Percentiles rank a stretch among this genome's conserved stretches.
Evolutionary conservation across 2,888 invertebrate genomes (phyloP).

Genomic region (Ceraclea dissimilis): DNA sequence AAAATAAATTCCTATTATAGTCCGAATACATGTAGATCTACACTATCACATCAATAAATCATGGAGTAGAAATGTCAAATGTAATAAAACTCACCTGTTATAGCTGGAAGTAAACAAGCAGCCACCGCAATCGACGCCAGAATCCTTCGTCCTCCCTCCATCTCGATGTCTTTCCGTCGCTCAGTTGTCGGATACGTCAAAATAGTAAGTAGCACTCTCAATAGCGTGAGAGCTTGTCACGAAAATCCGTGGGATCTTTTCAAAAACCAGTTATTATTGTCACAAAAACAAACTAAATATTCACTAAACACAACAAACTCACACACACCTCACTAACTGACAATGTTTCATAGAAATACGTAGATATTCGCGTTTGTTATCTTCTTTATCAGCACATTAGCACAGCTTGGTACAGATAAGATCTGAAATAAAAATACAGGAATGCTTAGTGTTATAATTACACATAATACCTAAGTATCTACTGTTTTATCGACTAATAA

Average conservation of each 20-base stretch:
- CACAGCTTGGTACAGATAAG: not conserved
- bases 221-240: not conserved
- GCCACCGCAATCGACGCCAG: not conserved
- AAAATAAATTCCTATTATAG: no score
- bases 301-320: not conserved
- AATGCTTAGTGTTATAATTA: no score
- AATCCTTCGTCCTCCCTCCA: not conserved
- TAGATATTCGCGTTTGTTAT: not conserved
- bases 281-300: not conserved
- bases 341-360: not conserved
- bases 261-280: not conserved
- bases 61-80: no score
- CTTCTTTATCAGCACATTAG: not conserved
- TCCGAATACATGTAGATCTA: no score
- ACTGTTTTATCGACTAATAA: no score
- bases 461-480: no score
- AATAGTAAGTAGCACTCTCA: not conserved
- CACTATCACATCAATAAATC: no score
- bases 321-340: not conserved
- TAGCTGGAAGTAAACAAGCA: not conserved
- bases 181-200: not conserved
- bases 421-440: not conserved
- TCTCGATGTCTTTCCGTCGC: not conserved
- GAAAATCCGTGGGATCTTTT: not conserved
- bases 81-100: not conserved